Base-by-base conservation (phyloP, 2,113 vertebrate genomes). In the Octodon degus region DNA sequence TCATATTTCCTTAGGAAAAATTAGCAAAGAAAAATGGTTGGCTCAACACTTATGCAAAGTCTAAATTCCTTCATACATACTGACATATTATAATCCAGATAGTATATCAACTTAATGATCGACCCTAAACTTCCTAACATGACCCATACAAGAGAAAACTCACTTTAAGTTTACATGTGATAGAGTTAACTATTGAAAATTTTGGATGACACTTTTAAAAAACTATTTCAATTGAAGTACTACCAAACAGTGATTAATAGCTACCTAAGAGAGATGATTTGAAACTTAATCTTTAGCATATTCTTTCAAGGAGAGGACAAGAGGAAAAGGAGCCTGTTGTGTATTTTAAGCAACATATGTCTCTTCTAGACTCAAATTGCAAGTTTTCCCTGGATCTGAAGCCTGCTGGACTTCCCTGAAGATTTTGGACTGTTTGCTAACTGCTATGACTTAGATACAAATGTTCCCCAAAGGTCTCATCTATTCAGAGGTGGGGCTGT, bases 231-330 rank as follows among this genome's bases (percentile, higher is more conserved):
- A 68, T 27, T 87, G 82, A 72, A 7, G 76, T 83, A 40, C 3
- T 62, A 9, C 14, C 32, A 96, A 94, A 86, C 84, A 79, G 65
- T 80, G 65, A 82, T 63, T 81, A 84, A 72, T 14, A 86, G 20
- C 2, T 22, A 82, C 32, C 70, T 89, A 60, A 91, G 74, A 93
- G 32, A 89, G 9, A 81, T 12, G 43, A 60, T 74, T 55, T 95
- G 74, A 63, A 74, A 84, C 58, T 83, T 81, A n/a, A 34, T 37
- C n/a, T 76, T 92, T 92, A 50, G 22, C 4, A 8, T 58, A 53
- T 76, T 84, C 34, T 91, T 87, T 94, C 86, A 93, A 25, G 58
- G 62, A 62, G 7, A 30, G 40, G 17, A 55, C 53, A 53, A 72
- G 3, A 74, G 37, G 34, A 82, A 27, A 81, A 72, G 22, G 22